Base-by-base conservation (phyloP, 2,113 vertebrate species). In the Carassius gibelio region DNA sequence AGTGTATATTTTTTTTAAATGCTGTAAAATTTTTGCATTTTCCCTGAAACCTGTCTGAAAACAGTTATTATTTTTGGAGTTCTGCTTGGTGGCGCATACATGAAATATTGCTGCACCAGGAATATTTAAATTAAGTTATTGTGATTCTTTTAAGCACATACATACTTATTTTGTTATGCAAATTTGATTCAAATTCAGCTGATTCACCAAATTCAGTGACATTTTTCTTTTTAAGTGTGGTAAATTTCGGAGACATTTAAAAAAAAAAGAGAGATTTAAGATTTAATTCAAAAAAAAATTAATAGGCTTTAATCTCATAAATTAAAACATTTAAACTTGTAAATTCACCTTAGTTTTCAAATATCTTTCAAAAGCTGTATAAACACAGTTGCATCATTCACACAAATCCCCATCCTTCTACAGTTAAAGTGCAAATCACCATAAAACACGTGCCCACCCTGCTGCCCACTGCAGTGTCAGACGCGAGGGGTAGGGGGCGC, bases 401-500 rank as follows among this genome's bases (percentile, higher is more conserved):
- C 38, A 82, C 36, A 77, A 77, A 59, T 52, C 75, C 77, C n/a
- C 9, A 80, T 19, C 36, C 6, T 62, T 17, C 15, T 8, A 79
- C 2, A 3, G 4, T 36, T 36, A n/a, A 61, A 23, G 34, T 61
- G 26, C 23, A 36, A 80, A 80, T 26, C 21, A 79, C 8, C 15
- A 50, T 14, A 42, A 38, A 5, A 50, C 59, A 71, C 55, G 36
- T 83, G 57, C 50, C 66, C 34, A 42, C 26, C 79, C 71, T 11
- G 36, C 34, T 62, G 72, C 69, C 77, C 68, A 64, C 45, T 48
- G 59, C 71, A 78, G 68, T 84, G 34, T 45, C 68, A 71, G 75
- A 52, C 17, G 87, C 87, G 80, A 83, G 87, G 91, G 90, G 59
- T 88, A 90, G 91, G 91, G 88, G 93, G 95, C 93, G 71, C 82